Conservation (phyloP, 1,140 invertebrate species). For the Metopolophium dirhodum region DNA sequence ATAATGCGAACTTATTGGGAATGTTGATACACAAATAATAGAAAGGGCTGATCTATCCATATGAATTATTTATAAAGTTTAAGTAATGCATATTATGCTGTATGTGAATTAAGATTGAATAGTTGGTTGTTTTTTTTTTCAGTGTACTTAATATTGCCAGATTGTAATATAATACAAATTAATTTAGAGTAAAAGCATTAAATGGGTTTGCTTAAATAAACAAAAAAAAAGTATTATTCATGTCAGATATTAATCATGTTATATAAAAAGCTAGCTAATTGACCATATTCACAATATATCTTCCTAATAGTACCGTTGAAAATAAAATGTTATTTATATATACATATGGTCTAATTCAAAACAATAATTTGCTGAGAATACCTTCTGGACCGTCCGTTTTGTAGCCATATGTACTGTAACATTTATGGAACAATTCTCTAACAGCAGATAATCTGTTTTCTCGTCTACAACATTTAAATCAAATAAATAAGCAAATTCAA, state of each 20-base stretch:
- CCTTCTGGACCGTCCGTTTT: conserved; percentile 16
- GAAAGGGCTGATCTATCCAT: neutral
- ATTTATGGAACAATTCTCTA: conserved; percentile 46
- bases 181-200: neutral
- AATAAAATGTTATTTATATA: neutral
- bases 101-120: neutral
- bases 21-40: neutral
- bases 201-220: neutral
- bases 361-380: conserved; percentile 45
- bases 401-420: conserved; percentile 34
- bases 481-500: neutral
- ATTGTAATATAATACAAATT: neutral
- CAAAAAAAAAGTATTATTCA: neutral
- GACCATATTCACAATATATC: neutral
- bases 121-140: neutral
- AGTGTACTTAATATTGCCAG: neutral
- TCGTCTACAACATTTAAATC: neutral
- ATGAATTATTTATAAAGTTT: neutral
- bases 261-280: neutral
- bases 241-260: neutral
- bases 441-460: conserved; percentile 37
- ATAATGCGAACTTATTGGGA: neutral
- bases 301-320: neutral
- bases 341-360: neutral
- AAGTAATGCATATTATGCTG: neutral